Evolutionary conservation across 2,797 vertebrate species (phyloP).

Genomic region (Lacerta bilineata): DNA sequence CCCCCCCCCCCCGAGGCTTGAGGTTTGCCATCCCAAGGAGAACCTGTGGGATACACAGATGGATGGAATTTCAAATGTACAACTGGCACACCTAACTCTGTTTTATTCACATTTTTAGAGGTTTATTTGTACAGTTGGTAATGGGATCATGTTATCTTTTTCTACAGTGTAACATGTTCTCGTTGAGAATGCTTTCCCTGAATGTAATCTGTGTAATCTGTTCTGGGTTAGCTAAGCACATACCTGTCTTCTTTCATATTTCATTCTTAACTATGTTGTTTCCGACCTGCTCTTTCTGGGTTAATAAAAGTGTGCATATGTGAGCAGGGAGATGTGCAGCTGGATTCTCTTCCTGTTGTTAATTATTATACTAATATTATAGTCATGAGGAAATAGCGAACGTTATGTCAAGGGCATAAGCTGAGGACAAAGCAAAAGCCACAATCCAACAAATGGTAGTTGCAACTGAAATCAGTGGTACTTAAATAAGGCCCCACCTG

Average conservation of each 20-base stretch:
- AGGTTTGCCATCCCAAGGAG: too few relatives aligned
- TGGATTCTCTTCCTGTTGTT: not conserved
- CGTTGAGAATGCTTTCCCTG: not conserved
- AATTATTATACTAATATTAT: slow-evolving; percentile 6
- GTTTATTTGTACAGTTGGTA: too few relatives aligned
- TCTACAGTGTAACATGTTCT: too few relatives aligned
- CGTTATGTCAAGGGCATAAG: not conserved
- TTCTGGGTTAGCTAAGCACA: not conserved
- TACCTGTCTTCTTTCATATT: not conserved
- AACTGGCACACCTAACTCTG: too few relatives aligned
- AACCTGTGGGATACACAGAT: too few relatives aligned
- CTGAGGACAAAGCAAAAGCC: not conserved
- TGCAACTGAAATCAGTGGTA: too few relatives aligned
- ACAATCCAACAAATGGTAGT: too few relatives aligned
- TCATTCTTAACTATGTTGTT: not conserved
- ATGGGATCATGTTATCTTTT: not conserved
- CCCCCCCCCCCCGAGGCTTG: too few relatives aligned
- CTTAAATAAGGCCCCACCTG: too few relatives aligned
- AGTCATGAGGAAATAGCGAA: slow-evolving; percentile 18
- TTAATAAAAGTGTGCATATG: not conserved
- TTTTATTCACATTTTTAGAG: too few relatives aligned
- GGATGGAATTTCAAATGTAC: too few relatives aligned
- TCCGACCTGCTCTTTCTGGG: not conserved
- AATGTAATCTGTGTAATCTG: not conserved
- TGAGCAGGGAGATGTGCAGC: not conserved